Conservation (phyloP, 2,797 vertebrate genomes). For the Rallus crepitans region DNA sequence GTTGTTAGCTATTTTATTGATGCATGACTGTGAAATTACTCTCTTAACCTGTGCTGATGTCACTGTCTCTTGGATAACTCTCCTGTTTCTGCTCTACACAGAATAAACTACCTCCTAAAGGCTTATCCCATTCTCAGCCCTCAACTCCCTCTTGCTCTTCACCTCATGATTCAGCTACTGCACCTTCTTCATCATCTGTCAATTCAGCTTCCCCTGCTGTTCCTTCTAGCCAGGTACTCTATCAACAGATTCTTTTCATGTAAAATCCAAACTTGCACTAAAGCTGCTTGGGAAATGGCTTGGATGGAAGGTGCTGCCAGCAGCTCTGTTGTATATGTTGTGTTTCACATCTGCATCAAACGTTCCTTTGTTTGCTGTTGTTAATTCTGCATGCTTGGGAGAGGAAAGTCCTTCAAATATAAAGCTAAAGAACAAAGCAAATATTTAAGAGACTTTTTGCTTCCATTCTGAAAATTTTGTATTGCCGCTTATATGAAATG, state of each 20-base stretch:
- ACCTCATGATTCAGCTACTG: slow-evolving; percentile 74
- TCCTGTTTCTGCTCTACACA: slow-evolving; percentile 79
- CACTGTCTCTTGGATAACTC: slow-evolving; percentile 51
- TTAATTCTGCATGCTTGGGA: not conserved
- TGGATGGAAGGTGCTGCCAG: not conserved
- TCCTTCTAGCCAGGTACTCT: slow-evolving; percentile 83
- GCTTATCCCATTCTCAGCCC: slow-evolving; percentile 69
- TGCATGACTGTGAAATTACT: not conserved
- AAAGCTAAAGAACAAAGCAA: not conserved
- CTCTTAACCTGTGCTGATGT: slow-evolving; percentile 48
- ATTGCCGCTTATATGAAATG: not conserved
- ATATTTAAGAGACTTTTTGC: not conserved
- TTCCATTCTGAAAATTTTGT: not conserved
- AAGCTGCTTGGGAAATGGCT: not conserved
- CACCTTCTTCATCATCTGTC: slow-evolving; percentile 74
- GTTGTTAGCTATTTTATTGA: not conserved
- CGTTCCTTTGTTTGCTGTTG: not conserved
- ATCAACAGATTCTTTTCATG: slow-evolving; percentile 51
- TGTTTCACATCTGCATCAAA: not conserved
- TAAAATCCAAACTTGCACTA: slow-evolving; percentile 10
- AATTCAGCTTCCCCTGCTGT: slow-evolving; percentile 73
- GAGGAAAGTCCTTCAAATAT: not conserved
- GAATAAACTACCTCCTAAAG: slow-evolving; percentile 78
- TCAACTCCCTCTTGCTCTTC: slow-evolving; percentile 76
- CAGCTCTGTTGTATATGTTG: not conserved